Conservation (phyloP, 2,113 vertebrate species). For the Neotoma lepida region DNA sequence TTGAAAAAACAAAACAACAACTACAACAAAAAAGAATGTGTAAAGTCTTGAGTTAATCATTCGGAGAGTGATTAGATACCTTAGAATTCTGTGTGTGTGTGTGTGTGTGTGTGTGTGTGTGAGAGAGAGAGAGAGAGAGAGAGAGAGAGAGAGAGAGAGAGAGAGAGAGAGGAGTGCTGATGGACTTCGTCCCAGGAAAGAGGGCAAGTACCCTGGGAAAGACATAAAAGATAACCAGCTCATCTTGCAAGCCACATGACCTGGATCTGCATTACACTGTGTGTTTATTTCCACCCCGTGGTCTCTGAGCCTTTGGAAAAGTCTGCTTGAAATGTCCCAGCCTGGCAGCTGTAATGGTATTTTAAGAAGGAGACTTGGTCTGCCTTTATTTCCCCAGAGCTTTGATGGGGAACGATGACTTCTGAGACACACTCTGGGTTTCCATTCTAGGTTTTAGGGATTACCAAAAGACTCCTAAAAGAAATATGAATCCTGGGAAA, state of each 20-base stretch:
- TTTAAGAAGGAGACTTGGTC: background rate
- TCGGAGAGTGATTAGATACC: background rate
- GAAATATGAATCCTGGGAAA: background rate
- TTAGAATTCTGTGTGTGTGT: background rate
- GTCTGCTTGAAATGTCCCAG: background rate
- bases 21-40: background rate
- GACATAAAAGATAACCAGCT: constrained; percentile 10
- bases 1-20: background rate
- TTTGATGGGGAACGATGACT: background rate
- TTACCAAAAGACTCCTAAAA: background rate
- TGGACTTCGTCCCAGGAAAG: background rate
- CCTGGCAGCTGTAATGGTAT: background rate
- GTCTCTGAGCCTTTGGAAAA: constrained; percentile 33
- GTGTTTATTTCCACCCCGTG: constrained; percentile 1
- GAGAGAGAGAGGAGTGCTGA: too few species aligned
- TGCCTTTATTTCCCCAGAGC: background rate
- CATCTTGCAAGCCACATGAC: background rate
- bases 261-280: constrained; percentile 22
- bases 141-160: too few species aligned
- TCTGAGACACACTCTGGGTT: background rate
- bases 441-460: background rate
- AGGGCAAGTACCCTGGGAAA: background rate
- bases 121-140: background rate
- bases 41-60: background rate
- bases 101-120: background rate